Evolutionary conservation across 53 echinoderm and acorn worm genomes (phyloP).

Genomic region (Holothuria leucospilota): DNA sequence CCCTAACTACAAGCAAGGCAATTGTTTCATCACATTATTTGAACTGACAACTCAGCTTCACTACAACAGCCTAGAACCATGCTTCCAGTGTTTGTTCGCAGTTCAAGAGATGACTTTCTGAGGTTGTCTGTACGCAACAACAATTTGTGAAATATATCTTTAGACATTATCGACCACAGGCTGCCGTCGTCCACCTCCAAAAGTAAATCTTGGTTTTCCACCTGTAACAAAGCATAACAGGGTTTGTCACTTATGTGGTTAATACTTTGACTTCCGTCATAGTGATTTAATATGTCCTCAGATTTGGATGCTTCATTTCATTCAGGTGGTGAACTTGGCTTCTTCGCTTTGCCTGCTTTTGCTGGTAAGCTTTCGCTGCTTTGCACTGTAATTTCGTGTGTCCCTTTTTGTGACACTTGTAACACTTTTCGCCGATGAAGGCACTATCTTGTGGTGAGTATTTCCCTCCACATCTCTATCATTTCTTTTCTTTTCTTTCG

Average conservation of each 20-base stretch:
- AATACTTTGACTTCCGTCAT: constrained; percentile 1
- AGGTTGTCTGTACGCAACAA: constrained; percentile 1
- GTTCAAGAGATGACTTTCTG: neutral
- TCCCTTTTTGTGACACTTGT: constrained; percentile 52
- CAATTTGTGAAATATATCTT: neutral
- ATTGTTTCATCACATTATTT: constrained; percentile 1
- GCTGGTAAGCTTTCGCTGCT: constrained; percentile 19
- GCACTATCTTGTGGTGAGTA: neutral
- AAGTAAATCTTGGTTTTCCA: neutral
- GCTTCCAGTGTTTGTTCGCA: constrained; percentile 53
- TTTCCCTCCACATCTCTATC: constrained; percentile 54
- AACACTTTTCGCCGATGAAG: constrained; percentile 53
- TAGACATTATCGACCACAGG: constrained; percentile 43
- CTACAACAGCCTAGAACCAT: constrained; percentile 47
- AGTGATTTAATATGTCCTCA: neutral
- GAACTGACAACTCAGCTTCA: constrained; percentile 41
- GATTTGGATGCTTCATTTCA: neutral
- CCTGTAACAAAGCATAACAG: neutral
- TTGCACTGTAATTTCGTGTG: constrained; percentile 72
- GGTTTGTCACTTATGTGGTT: neutral
- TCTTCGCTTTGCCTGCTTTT: neutral
- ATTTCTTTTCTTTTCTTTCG: constrained; percentile 19
- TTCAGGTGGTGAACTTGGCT: constrained; percentile 5
- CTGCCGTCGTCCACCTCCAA: constrained; percentile 65
- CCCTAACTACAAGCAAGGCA: constrained; percentile 56